Base-by-base conservation (phyloP, 2,888 invertebrate species). In the Quadroppia sp. region DNA sequence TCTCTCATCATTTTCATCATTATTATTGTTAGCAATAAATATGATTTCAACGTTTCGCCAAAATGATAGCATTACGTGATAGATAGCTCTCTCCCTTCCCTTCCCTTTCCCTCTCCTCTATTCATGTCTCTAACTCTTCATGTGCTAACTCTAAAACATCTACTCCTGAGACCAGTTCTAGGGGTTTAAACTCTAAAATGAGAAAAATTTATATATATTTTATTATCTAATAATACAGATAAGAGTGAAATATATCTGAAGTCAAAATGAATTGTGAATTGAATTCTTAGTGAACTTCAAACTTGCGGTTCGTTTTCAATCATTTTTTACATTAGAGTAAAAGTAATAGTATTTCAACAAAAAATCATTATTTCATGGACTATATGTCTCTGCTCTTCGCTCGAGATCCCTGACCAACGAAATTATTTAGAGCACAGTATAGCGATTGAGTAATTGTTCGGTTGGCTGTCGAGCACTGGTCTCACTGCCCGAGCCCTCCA, bases 351-450 rank as follows among this genome's bases (percentile, higher is more conserved):
- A n/a, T n/a, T n/a, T n/a, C n/a, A n/a, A n/a, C 4, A 36, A 36
- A 48, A 48, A 48, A n/a, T 48, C 7, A 48, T 48, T 48, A 48
- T 48, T 48, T 48, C 20, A n/a, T n/a, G 3, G 11, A 9, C 17
- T 4, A 48, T 17, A 9, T 48, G 15, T 48, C 11, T n/a, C n/a
- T n/a, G n/a, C n/a, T n/a, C n/a, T n/a, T n/a, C n/a, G n/a, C n/a
- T n/a, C n/a, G n/a, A n/a, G n/a, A 11, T 56, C 23, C 20, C 56
- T 56, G 56, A 56, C 56, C 56, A 56, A 56, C 48, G 17, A 56
- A 56, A 56, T 56, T 56, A 56, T 56, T 56, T 56, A 23, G 56
- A 56, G 56, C 56, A 56, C 25, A 56, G 6, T 56, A 56, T 56
- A n/a, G 48, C 20, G 11, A 48, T 56, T 28, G 28, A 56, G 56